Percentiles rank a stretch among this genome's conserved stretches.
Conservation (phyloP, 2,113 vertebrate genomes). For the Grus americana region DNA sequence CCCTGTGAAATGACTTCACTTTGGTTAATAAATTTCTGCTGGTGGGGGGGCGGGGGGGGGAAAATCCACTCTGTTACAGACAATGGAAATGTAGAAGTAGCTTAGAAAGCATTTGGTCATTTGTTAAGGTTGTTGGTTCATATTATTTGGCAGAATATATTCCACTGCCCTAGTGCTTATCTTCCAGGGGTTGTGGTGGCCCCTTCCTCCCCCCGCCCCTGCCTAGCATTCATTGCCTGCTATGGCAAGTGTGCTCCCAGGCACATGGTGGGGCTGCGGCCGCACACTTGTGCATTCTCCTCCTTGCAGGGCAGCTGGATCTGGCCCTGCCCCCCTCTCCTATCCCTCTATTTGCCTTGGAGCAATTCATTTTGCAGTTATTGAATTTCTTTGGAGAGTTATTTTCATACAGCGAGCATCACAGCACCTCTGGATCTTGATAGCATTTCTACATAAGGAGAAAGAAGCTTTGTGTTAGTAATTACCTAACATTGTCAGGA, state of each 20-base stretch:
- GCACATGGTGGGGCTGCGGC: conserved; percentile 1
- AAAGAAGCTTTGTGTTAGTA: conserved; percentile 83
- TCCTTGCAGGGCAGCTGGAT: conserved; percentile 1
- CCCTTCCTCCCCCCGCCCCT: background rate
- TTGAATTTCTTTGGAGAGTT: conserved; percentile 76
- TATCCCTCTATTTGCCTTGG: conserved; percentile 63
- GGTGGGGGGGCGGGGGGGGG: rapidly evolving
- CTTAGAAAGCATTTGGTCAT: background rate
- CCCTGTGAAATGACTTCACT: conserved; percentile 10
- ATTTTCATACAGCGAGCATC: conserved; percentile 76
- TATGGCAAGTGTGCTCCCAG: background rate
- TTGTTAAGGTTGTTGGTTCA: background rate
- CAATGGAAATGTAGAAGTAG: background rate
- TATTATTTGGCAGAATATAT: background rate
- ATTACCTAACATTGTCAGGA: conserved; percentile 84
- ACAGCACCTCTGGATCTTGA: conserved; percentile 78
- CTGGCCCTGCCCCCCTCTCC: conserved; percentile 53
- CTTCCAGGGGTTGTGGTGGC: background rate
- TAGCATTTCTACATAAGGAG: conserved; percentile 74
- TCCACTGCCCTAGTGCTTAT: background rate
- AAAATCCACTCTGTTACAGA: background rate
- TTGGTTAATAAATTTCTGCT: conserved; percentile 26
- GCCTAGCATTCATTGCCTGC: background rate
- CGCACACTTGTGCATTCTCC: conserved; percentile 43
- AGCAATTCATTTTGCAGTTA: conserved; percentile 77